Percentiles rank a stretch among this genome's conserved stretches.
Evolutionary conservation across 1,140 invertebrate genomes (phyloP).

Genomic region (Drosophila navojoa): DNA sequence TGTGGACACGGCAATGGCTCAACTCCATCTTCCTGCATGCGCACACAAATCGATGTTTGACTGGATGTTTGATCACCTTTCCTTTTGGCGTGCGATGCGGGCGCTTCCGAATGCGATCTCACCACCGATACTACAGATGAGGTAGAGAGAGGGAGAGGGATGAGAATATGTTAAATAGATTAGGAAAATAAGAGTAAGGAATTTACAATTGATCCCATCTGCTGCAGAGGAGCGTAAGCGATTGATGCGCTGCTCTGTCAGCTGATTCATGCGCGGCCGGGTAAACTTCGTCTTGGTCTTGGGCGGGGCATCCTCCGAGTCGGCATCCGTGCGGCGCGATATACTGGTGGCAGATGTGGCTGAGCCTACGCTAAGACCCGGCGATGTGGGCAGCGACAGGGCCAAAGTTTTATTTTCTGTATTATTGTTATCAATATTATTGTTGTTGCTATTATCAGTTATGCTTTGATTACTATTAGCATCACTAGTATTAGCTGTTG

Average conservation of each 20-base stretch:
- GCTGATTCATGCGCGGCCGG: conserved; percentile 23
- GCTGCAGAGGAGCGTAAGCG: background rate
- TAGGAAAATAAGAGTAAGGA: background rate
- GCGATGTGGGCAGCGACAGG: background rate
- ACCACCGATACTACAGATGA: background rate
- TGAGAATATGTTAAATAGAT: too few species aligned
- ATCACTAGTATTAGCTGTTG: too few species aligned
- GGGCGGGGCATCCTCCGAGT: background rate
- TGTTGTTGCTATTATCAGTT: too few species aligned
- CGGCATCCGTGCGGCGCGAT: background rate
- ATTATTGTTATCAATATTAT: background rate
- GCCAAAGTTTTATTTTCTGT: too few species aligned
- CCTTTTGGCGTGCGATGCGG: background rate
- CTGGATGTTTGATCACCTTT: background rate
- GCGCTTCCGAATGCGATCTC: background rate
- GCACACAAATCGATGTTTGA: background rate
- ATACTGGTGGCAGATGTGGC: background rate
- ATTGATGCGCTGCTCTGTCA: conserved; percentile 14
- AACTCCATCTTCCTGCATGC: background rate
- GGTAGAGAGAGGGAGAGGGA: too few species aligned
- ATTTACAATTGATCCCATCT: background rate
- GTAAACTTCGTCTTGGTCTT: conserved; percentile 13
- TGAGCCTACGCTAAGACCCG: background rate
- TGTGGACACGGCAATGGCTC: background rate
- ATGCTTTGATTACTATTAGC: too few species aligned